Conservation (phyloP, 1,140 invertebrate genomes). For the Agraylea sexmaculata region DNA sequence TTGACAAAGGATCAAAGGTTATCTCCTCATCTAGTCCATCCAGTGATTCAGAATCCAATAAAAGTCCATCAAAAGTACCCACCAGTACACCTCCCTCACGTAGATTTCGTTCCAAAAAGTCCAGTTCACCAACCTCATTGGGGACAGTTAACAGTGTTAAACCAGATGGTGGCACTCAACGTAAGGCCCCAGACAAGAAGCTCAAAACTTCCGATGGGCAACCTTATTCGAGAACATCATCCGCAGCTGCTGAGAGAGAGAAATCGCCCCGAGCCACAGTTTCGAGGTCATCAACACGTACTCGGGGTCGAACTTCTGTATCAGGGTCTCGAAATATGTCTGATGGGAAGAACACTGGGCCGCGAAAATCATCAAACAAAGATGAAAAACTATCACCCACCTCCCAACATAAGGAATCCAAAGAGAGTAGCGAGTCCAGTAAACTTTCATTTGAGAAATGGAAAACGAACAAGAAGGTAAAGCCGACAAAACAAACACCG, state of each 20-base stretch:
- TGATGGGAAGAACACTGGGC: constrained; percentile 44
- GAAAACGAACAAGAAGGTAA: constrained; percentile 57
- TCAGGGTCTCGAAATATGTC: constrained; percentile 47
- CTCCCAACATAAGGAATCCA: constrained; percentile 32
- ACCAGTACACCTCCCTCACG: constrained; percentile 31
- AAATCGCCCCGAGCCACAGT: constrained; percentile 49
- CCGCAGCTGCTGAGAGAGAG: constrained; percentile 60
- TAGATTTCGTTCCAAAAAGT: constrained; percentile 30
- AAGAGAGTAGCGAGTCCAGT: constrained; percentile 44
- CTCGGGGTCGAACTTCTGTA: constrained; percentile 52
- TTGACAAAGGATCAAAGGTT: constrained; percentile 45
- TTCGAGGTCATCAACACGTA: constrained; percentile 36
- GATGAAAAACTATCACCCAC: constrained; percentile 21
- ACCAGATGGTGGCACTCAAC: constrained; percentile 33
- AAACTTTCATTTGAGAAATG: constrained; percentile 51
- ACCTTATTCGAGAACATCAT: constrained; percentile 60
- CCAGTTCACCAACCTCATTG: constrained; percentile 29
- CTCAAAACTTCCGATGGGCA: constrained; percentile 75
- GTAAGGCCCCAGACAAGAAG: constrained; percentile 68
- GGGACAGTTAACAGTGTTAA: constrained; percentile 23
- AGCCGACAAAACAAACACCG: constrained; percentile 9
- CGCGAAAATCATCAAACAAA: constrained; percentile 50
- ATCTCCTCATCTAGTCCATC: constrained; percentile 40
- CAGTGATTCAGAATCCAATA: constrained; percentile 37
- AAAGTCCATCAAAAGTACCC: constrained; percentile 29